Evolutionary conservation across 2,113 vertebrate genomes (phyloP), one percentile per base, ranked within the genome.

Genomic region (Rafetus swinhoei): DNA sequence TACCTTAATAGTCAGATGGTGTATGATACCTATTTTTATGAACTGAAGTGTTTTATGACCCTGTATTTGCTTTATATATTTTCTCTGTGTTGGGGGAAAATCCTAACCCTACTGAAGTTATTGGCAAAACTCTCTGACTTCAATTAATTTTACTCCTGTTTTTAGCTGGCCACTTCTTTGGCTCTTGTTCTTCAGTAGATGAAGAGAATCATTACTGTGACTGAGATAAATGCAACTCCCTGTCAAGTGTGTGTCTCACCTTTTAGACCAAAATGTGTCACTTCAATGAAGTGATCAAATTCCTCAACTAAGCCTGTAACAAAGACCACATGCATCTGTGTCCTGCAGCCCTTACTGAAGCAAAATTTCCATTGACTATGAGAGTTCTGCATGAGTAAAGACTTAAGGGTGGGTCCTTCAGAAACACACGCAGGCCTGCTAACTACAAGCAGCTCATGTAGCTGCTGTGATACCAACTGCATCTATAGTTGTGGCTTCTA

Each of bases 1-100:
- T 85, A 18, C 92, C 96, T 95, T 65, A 74, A 82, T 89, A 96
- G 92, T 93, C 79, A 85, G 85, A 87, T 89, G 90, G 85, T 72
- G 11, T 45, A 69, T 60, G 56, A 86, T 53, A 81, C 45, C 12
- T 60, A 57, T 29, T 84, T 85, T 91, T 88, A 85, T 12, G 16
- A 60, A 4, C 57, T 53, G 16, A 60, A 4, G 54, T 53, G 88
- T 93, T 54, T 93, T 45, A 76, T 18, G 74, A 2, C 12, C 29
- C 54, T 35, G 7, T 18, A 14, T 79, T 85, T 93, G 6, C 35
- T 45, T 45, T 45, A 45, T 54, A 21, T 69, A n/a, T 62, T 69
- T 93, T 90, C 86, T 52, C 77, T 72, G 2, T 1, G 4, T 12
- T 16, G 39, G 4, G 27, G 35, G 77, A 85, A 94, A 84, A 89